Conservation (phyloP, 2,888 invertebrate species). For the Palloptera scutellata region DNA sequence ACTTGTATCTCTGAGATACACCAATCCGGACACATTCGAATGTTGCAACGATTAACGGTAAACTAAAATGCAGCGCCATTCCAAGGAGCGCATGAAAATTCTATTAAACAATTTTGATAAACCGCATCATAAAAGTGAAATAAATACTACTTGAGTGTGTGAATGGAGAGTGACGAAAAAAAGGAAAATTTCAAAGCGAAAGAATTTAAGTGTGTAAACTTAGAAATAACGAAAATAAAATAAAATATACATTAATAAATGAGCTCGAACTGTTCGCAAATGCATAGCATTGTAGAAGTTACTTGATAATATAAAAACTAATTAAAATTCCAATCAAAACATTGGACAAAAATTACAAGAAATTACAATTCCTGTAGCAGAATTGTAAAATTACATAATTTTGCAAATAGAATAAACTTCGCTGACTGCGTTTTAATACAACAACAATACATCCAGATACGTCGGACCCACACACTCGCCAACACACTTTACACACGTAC, state of each 20-base stretch:
- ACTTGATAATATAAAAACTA: slow-evolving; percentile 9
- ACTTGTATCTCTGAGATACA: neutral
- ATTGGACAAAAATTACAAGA: slow-evolving; percentile 4
- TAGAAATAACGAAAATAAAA: neutral
- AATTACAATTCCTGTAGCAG: neutral
- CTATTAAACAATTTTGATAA: slow-evolving; percentile 37
- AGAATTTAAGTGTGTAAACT: slow-evolving; percentile 6
- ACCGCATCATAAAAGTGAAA: slow-evolving; percentile 58
- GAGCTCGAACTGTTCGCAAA: slow-evolving; percentile 15
- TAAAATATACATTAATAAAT: slow-evolving; percentile 3
- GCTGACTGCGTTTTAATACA: slow-evolving; percentile 26
- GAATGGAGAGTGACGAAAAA: slow-evolving; percentile 24
- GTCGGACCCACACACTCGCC: slow-evolving; percentile 19
- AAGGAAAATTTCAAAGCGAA: slow-evolving; percentile 4
- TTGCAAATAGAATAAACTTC: slow-evolving; percentile 3
- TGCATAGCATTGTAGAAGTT: slow-evolving; percentile 41
- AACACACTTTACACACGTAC: slow-evolving; percentile 12
- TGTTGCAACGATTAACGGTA: slow-evolving; percentile 21
- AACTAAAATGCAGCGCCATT: slow-evolving; percentile 42
- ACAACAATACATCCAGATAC: slow-evolving; percentile 1
- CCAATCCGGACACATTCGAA: neutral
- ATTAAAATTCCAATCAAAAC: neutral
- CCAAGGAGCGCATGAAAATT: slow-evolving; percentile 43
- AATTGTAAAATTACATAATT: slow-evolving; percentile 22
- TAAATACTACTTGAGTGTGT: slow-evolving; percentile 58